A percentile compares a stretch with the other conserved stretches of the same genome.
phyloP scores from a whole-genome alignment of 2,113 vertebrate species.

The Alces alces region DNA sequence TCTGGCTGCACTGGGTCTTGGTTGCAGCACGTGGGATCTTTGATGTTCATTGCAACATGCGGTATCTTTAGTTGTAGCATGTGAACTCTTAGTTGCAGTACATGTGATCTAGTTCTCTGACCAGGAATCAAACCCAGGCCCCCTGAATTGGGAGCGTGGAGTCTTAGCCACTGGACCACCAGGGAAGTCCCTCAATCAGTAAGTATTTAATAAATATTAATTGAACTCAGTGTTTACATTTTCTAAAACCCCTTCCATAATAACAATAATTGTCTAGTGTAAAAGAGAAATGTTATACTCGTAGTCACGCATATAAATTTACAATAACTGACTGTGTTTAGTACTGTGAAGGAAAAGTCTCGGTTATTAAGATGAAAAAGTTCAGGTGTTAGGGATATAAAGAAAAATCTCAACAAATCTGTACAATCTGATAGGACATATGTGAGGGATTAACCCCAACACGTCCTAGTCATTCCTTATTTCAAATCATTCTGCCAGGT shows the following conservation, averaged over 20 bases:
- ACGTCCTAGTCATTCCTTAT: not conserved
- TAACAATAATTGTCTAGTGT: not conserved
- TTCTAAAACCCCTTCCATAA: not conserved
- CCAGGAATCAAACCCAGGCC: not conserved
- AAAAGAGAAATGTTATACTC: not conserved
- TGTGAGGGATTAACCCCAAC: not conserved
- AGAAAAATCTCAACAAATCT: not conserved
- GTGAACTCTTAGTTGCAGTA: not conserved
- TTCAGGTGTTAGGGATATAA: not conserved
- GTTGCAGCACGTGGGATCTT: not conserved
- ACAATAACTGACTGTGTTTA: not conserved
- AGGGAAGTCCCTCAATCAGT: not conserved
- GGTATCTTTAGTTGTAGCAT: not conserved
- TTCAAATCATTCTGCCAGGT: not conserved
- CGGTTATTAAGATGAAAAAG: not conserved
- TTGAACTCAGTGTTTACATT: not conserved
- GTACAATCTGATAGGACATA: not conserved
- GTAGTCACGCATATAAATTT: not conserved
- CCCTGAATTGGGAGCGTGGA: not conserved
- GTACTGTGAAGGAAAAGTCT: not conserved
- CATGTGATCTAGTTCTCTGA: not conserved
- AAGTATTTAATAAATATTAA: not conserved
- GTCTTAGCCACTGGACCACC: not conserved
- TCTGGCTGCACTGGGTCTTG: not conserved
- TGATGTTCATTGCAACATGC: not conserved